phyloP scores from a whole-genome alignment of 1,140 invertebrate genomes.

The Lethocerus indicus region DNA sequence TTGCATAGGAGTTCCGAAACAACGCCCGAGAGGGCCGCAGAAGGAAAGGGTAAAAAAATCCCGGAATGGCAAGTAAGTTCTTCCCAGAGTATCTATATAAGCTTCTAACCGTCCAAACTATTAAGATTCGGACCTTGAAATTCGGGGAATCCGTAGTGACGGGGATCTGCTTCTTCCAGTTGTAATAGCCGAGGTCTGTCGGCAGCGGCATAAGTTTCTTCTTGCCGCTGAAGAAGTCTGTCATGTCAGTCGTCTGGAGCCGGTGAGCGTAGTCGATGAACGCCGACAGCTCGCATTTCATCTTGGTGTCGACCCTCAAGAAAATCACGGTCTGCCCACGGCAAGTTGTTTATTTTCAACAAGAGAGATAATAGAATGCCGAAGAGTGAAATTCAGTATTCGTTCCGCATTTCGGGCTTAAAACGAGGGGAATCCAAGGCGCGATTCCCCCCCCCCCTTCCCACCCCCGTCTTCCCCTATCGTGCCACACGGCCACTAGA shows the following conservation, averaged over 20 bases:
- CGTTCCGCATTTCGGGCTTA: too few relatives aligned
- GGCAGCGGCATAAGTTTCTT: conserved; percentile 39
- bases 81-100: too few relatives aligned
- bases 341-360: neutral
- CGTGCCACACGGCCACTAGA: too few relatives aligned
- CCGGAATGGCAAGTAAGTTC: neutral
- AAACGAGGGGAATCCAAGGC: too few relatives aligned
- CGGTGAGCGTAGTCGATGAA: conserved; percentile 61
- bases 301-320: conserved; percentile 37
- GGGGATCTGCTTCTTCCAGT: conserved; percentile 46
- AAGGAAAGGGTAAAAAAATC: neutral
- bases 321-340: conserved; percentile 47
- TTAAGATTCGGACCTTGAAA: conserved; percentile 26
- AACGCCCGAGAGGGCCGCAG: too few relatives aligned
- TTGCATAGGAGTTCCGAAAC: too few relatives aligned
- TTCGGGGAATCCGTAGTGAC: conserved; percentile 47
- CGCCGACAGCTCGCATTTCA: conserved; percentile 52
- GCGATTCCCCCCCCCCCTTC: too few relatives aligned
- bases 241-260: conserved; percentile 50
- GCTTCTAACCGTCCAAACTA: neutral
- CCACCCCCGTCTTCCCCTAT: too few relatives aligned
- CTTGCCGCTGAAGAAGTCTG: conserved; percentile 43
- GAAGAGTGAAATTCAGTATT: too few relatives aligned
- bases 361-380: too few relatives aligned
- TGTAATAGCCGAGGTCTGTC: conserved; percentile 52